Evolutionary conservation across 1,140 invertebrate genomes (phyloP), one percentile per base, ranked within the genome.

Genomic region (Lepidurus packardi): DNA sequence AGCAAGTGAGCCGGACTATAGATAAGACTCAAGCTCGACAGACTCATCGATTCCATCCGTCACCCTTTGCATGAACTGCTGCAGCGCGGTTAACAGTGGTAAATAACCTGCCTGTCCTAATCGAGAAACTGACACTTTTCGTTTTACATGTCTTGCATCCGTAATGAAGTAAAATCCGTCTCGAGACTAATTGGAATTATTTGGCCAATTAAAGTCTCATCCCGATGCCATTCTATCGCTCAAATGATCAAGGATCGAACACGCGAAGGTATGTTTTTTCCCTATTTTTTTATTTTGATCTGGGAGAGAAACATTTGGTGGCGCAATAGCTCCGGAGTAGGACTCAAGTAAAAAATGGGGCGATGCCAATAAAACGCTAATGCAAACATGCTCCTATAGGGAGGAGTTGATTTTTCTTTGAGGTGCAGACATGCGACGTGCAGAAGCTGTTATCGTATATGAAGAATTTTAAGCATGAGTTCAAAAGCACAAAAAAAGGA

Each of bases 361-460:
- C 53, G 53, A 65, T 65, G 53, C 53, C 53, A 65, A 65, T 65
- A 65, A 65, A 65, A 65, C 53, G 53, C 53, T 65, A 65, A 65
- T 65, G 53, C 53, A 65, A 65, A 65, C 53, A 65, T 21, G 53
- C 53, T 21, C 21, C 53, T 13, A 65, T 65, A 65, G 53, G 53
- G 53, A 65, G 53, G 53, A 65, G 53, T 65, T 65, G 53, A 65
- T 21, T 65, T 65, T 65, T 21, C 53, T 65, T 65, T 65, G 53
- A 65, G 21, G 53, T 16, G 13, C 53, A 65, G 53, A 65, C 53
- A 65, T 65, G 53, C 53, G 53, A 65, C 53, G 16, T 65, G 53
- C 53, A 65, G n/a, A 65, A 65, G 53, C 53, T 65, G 53, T 65
- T 65, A 65, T 65, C 53, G 21, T 65, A n/a, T 65, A n/a, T 65